Evolutionary conservation across 2,797 vertebrate genomes (phyloP).

Genomic region (Danionella dracula): DNA sequence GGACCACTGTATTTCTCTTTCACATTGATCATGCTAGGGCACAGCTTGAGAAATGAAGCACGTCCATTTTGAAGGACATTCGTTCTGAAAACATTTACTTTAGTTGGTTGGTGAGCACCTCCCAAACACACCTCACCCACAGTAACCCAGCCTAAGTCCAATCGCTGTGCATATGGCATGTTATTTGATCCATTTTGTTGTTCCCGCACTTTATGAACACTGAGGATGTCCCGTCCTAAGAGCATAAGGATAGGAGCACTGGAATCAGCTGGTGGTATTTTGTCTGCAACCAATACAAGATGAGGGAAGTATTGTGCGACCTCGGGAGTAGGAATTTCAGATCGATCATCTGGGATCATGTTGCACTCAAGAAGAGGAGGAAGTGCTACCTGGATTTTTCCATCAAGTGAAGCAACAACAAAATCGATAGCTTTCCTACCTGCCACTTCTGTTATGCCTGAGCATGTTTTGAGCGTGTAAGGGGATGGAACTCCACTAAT

Average conservation of each 20-base stretch:
- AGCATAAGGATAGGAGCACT: neutral
- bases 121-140: neutral
- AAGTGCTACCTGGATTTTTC: neutral
- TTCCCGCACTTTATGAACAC: neutral
- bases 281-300: no score
- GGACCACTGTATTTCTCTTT: neutral
- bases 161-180: neutral
- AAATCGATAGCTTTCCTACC: no score
- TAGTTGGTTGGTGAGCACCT: neutral
- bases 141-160: neutral
- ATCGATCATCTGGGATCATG: no score
- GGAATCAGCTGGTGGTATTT: no score
- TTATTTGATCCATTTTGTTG: neutral
- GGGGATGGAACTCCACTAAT: no score
- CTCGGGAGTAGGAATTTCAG: no score
- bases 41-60: neutral
- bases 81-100: neutral
- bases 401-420: no score
- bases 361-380: no score
- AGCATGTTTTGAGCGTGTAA: no score
- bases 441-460: no score
- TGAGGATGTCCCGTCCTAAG: neutral
- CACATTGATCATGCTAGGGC: neutral
- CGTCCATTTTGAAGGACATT: neutral
- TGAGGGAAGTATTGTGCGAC: no score